Base-by-base conservation (phyloP, 2,113 vertebrate species). In the Dasypus novemcinctus region DNA sequence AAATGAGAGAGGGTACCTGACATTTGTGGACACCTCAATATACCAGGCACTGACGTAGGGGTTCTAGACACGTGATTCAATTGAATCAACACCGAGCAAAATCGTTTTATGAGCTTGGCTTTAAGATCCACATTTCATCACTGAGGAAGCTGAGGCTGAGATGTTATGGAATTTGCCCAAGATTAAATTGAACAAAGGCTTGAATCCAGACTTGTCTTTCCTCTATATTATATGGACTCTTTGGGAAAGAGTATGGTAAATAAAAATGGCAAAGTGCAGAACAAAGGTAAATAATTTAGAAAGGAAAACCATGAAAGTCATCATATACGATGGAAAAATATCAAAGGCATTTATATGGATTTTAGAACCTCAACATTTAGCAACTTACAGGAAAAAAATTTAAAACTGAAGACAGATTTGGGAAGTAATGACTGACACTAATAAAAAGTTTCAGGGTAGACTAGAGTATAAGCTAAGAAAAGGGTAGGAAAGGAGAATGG, bases 321-420 rank as follows among this genome's bases (percentile, higher is more conserved):
- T 8, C 54, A 4, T 6, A 6, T 18, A 13, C 9, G 21, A n/a
- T 17, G 59, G 76, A 29, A 92, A 91, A 83, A 52, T 33, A 31
- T 41, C 85, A 74, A 84, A 93, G 46, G 25, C 4, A 25, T 93
- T 86, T 89, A 33, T 4, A 20, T 21, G 7, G 61, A 33, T 95
- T 88, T 63, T 71, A 57, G 18, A 83, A 69, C 23, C 27, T 86
- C 52, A 10, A 54, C 54, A 57, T 57, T 57, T 57, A 57, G 20
- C 20, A 57, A 57, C 54, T 20, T 20, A 20, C 21, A 74, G n/a
- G 52, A n/a, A 79, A 68, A 68, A 81, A 21, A 33, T 61, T 66
- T 52, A 20, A 33, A 78, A 94, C 66, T 52, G 71, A 75, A 69
- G 61, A 95, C 61, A 91, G 43, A 68, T 49, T 75, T 92, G 78